These are phyloP conservation scores for Alloscopus bannaensis DNA, from an alignment of 2,888 invertebrate species.

Conservation along the genomic window DNA sequence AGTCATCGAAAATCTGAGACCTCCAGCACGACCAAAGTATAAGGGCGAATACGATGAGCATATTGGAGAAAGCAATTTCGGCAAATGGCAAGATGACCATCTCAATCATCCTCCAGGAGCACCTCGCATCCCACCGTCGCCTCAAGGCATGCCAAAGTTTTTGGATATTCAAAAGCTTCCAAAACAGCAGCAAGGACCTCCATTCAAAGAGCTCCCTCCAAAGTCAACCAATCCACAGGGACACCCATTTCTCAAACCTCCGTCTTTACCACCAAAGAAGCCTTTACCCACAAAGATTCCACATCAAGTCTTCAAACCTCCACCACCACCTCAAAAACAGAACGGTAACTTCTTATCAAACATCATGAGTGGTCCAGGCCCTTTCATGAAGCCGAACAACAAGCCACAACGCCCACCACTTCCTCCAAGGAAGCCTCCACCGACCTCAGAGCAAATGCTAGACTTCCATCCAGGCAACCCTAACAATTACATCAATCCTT, in stretches of 20 bases:
- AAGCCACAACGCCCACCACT: background rate
- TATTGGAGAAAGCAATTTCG: conserved; percentile 10
- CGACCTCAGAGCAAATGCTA: background rate
- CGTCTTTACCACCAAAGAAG: conserved; percentile 10
- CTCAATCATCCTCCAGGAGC: background rate
- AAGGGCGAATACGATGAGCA: conserved; percentile 39
- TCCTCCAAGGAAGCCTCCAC: conserved; percentile 7
- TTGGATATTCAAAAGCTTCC: conserved; percentile 39
- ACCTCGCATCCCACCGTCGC: conserved; percentile 27
- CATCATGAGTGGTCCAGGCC: conserved; percentile 4
- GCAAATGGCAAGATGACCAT: conserved; percentile 19
- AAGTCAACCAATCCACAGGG: conserved; percentile 33
- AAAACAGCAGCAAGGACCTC: conserved; percentile 13
- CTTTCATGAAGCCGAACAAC: background rate
- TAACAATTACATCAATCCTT: conserved; percentile 54
- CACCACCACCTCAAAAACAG: conserved; percentile 39
- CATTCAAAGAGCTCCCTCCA: too few relatives aligned
- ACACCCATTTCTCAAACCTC: conserved; percentile 28
- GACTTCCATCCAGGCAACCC: conserved; percentile 4
- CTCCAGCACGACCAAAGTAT: background rate
- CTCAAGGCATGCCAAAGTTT: conserved; percentile 44
- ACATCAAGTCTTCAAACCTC: conserved; percentile 60
- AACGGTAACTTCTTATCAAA: conserved; percentile 38
- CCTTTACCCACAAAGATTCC: conserved; percentile 57
- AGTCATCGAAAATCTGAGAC: conserved; percentile 24